Conservation (phyloP, 1,140 invertebrate genomes). For the Yoshiicerus persimilis region DNA sequence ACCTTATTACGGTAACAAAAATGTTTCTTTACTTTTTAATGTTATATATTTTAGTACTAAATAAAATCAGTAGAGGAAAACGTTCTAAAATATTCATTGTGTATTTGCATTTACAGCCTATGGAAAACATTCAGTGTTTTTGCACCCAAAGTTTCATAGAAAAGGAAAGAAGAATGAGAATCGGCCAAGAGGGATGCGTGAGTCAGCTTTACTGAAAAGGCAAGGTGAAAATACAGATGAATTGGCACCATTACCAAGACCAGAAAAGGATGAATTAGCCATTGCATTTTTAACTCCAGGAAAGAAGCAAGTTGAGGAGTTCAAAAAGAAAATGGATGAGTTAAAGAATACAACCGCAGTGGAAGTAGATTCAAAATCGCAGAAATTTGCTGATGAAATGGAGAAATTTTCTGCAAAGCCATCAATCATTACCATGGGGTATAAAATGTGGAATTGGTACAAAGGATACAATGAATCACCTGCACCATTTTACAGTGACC, state of each 20-base stretch:
- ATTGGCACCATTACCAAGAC: not conserved
- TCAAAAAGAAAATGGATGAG: not conserved
- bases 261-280: not conserved
- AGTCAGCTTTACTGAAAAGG: not conserved
- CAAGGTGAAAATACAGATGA: not conserved
- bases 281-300: not conserved
- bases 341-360: not conserved
- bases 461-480: not conserved
- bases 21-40: not conserved
- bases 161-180: not conserved
- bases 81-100: not conserved
- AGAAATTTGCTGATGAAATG: not conserved
- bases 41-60: not conserved
- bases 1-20: not conserved
- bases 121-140: not conserved
- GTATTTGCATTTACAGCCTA: not conserved
- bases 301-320: not conserved
- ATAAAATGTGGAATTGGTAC: constrained; percentile 11
- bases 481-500: not conserved
- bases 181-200: not conserved
- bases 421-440: not conserved
- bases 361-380: not conserved
- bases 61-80: too few relatives aligned
- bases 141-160: not conserved
- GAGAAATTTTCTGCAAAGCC: not conserved